A percentile compares a stretch with the other conserved stretches of the same genome.
phyloP scores from a whole-genome alignment of 2,888 invertebrate genomes.

The Megaustenia siamemsis region DNA sequence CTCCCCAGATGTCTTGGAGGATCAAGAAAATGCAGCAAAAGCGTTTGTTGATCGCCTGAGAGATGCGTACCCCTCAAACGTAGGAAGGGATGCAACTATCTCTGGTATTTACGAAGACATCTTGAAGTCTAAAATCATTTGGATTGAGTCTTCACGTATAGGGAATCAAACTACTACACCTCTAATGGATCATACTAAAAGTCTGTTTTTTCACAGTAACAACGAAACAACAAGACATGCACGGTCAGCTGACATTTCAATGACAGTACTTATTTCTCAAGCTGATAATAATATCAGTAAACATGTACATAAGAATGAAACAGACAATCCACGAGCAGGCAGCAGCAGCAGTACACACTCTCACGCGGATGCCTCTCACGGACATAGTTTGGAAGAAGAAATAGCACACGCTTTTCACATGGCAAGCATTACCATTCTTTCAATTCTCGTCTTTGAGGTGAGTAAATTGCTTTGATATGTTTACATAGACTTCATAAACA shows the following conservation, averaged over 20 bases:
- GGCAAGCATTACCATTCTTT: constrained; percentile 70
- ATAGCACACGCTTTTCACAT: constrained; percentile 74
- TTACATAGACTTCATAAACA: too few relatives aligned
- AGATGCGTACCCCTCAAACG: not conserved
- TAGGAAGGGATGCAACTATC: constrained; percentile 6
- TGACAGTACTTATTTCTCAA: not conserved
- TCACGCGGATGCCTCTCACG: not conserved
- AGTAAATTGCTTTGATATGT: too few relatives aligned
- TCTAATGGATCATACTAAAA: too few relatives aligned
- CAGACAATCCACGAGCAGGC: not conserved
- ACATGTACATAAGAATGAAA: not conserved
- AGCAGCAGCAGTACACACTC: not conserved
- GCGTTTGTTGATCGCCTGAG: constrained; percentile 4
- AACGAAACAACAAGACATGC: constrained; percentile 36
- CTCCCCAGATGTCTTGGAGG: constrained; percentile 40
- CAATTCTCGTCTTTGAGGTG: constrained; percentile 70
- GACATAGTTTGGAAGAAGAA: constrained; percentile 64
- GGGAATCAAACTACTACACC: not conserved
- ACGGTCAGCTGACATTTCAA: not conserved
- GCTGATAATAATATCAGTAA: not conserved
- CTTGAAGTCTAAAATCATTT: constrained; percentile 7
- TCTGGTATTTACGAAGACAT: constrained; percentile 23
- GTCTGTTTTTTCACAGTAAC: not conserved
- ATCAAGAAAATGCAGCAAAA: constrained; percentile 12
- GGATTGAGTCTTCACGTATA: not conserved